Evolutionary conservation across 2,797 vertebrate genomes (phyloP).

Genomic region (Chelonia mydas): DNA sequence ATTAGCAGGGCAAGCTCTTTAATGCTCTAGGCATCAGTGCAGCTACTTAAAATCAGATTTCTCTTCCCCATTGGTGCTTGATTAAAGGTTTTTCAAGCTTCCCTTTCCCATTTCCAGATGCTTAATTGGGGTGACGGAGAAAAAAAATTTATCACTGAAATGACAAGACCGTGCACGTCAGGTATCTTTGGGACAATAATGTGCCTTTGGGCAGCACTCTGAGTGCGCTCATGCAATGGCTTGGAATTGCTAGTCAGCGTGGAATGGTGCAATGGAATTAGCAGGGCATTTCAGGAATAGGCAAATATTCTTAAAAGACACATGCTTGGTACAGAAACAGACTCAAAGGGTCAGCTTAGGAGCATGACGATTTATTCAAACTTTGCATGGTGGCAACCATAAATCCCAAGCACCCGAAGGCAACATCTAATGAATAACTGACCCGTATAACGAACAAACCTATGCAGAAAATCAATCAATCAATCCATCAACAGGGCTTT

Average conservation of each 20-base stretch:
- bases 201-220: neutral
- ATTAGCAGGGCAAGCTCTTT: constrained; percentile 47
- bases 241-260: neutral
- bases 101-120: constrained; percentile 29
- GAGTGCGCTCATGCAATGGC: accelerated
- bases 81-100: constrained; percentile 60
- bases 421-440: constrained; percentile 72
- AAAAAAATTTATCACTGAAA: neutral
- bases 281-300: neutral
- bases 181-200: neutral
- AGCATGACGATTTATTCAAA: constrained; percentile 70
- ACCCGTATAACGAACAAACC: constrained; percentile 56
- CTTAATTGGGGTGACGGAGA: constrained; percentile 18
- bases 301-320: neutral
- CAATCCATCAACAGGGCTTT: constrained; percentile 70
- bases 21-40: constrained; percentile 5
- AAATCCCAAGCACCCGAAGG: constrained; percentile 54
- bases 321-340: constrained; percentile 44
- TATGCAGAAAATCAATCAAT: constrained; percentile 75
- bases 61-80: constrained; percentile 29
- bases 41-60: constrained; percentile 63
- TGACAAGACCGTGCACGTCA: neutral
- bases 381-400: constrained; percentile 43
- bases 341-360: constrained; percentile 59
- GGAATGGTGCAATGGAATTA: neutral